A percentile compares a stretch with the other conserved stretches of the same genome.
Conservation (phyloP, 2,888 invertebrate genomes). For the Embidobia sp. region DNA sequence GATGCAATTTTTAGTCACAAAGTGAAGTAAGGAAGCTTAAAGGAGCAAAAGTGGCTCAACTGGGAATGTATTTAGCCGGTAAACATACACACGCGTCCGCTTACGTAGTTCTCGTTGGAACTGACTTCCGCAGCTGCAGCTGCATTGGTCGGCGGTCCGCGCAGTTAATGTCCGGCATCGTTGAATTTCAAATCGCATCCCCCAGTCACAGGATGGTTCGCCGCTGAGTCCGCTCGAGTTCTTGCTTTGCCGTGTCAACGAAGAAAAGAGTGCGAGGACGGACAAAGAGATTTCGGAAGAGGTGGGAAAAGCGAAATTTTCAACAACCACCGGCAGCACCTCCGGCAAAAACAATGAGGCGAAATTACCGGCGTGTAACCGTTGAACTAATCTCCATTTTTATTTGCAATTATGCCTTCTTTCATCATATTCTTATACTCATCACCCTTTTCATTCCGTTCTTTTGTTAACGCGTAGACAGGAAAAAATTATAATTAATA, state of each 20-base stretch:
- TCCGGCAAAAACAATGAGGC: slow-evolving; percentile 67
- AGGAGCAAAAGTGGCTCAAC: slow-evolving; percentile 33
- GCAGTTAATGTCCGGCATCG: slow-evolving; percentile 70
- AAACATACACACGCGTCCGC: slow-evolving; percentile 50
- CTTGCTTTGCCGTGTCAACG: slow-evolving; percentile 46
- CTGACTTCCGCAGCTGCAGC: slow-evolving; percentile 60
- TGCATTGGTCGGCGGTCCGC: slow-evolving; percentile 61
- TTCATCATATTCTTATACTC: slow-evolving; percentile 14
- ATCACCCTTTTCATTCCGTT: slow-evolving; percentile 8
- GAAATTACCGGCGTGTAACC: slow-evolving; percentile 67
- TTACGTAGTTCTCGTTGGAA: slow-evolving; percentile 41
- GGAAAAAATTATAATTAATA: background rate
- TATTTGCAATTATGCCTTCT: slow-evolving; percentile 54
- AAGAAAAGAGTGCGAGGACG: slow-evolving; percentile 49
- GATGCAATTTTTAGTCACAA: slow-evolving; percentile 61
- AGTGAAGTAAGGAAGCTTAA: slow-evolving; percentile 47
- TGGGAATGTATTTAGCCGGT: slow-evolving; percentile 41
- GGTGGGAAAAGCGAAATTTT: slow-evolving; percentile 68
- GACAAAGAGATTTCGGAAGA: slow-evolving; percentile 59
- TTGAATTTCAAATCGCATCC: slow-evolving; percentile 73
- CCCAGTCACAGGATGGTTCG: slow-evolving; percentile 48
- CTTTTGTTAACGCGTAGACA: background rate
- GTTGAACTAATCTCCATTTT: slow-evolving; percentile 56
- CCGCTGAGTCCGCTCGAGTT: slow-evolving; percentile 50
- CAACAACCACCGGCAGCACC: slow-evolving; percentile 63